These are phyloP conservation scores for Troides aeacus DNA, from an alignment of 2,888 invertebrate genomes.

Conservation along the genomic window DNA sequence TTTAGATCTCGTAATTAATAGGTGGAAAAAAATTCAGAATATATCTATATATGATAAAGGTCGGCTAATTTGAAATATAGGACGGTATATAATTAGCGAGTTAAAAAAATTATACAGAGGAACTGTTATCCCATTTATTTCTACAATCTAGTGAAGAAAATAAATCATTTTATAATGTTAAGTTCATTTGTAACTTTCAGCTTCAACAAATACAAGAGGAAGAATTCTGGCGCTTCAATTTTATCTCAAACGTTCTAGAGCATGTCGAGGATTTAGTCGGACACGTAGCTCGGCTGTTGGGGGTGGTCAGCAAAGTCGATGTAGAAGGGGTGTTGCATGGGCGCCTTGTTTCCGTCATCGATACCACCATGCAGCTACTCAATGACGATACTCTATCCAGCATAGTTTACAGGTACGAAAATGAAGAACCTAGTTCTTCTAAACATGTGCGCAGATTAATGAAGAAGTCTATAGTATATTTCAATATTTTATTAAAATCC, in stretches of 20 bases:
- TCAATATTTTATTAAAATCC: no score
- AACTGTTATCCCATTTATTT: no score
- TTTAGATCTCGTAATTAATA: no score
- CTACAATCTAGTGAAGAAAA: no score
- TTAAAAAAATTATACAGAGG: no score
- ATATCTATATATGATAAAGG: no score
- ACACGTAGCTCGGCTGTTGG: constrained; percentile 65
- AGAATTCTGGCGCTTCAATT: constrained; percentile 73
- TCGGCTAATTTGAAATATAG: no score
- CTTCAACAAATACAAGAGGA: constrained; percentile 58
- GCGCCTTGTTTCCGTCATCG: constrained; percentile 59
- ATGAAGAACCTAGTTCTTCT: background rate
- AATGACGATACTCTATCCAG: constrained; percentile 69
- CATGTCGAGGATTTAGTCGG: constrained; percentile 59
- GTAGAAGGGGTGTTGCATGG: constrained; percentile 51
- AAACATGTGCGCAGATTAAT: no score
- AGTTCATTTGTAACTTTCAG: constrained; percentile 40
- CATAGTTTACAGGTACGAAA: constrained; percentile 65
- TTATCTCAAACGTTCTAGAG: constrained; percentile 65
- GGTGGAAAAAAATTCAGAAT: no score
- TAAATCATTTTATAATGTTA: no score
- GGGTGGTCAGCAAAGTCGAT: constrained; percentile 67
- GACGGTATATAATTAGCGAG: no score
- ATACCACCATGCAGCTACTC: constrained; percentile 65
- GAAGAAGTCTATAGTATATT: no score